Evolutionary conservation across 2,888 invertebrate genomes (phyloP), one percentile per base, ranked within the genome.

Genomic region (Aelia acuminata): DNA sequence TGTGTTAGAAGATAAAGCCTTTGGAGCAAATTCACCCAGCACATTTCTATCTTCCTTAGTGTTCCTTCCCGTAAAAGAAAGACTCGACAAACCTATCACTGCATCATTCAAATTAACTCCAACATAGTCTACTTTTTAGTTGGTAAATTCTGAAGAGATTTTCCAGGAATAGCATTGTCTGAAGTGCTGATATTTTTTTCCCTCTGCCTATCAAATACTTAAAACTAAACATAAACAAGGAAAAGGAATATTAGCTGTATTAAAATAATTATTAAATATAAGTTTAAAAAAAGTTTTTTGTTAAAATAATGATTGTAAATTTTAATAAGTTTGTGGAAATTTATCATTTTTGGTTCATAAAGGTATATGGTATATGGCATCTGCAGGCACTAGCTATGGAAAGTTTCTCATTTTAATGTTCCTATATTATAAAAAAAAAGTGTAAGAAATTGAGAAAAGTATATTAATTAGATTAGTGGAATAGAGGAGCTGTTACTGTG

Each of bases 71-170:
- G 98, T 98, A 92, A 95, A 96, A 91, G 96, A 97, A 92, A 95
- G 96, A 93, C 95, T 98, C 92, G 96, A 96, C 92, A 95, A 96
- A 92, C 96, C 97, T 91, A 94, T 98, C 91, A 97, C 97, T 91
- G 96, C 97, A 92, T 97, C 98, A 93, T 97, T 98, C 92, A 97
- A 96, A 92, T 95, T 98, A 91, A 98, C 97, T 92, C 98, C 98
- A 92, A 97, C 98, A 94, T 97, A 96, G 89, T 89, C 85, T 84
- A 87, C 35, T 84, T 31, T 84, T 39, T 63, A 39, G 13, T 35
- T 86, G 53, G 20, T 86, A 53, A 70, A 84, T 49, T 75, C 26
- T 70, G 35, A 26, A 87, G 75, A 87, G 53, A 63, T 48, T 70
- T 89, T 89, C 57, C 87, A 26, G 10, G 1, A 39, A 20, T 75